phyloP scores from a whole-genome alignment of 2,888 invertebrate species.

The Hemaris fuciformis region DNA sequence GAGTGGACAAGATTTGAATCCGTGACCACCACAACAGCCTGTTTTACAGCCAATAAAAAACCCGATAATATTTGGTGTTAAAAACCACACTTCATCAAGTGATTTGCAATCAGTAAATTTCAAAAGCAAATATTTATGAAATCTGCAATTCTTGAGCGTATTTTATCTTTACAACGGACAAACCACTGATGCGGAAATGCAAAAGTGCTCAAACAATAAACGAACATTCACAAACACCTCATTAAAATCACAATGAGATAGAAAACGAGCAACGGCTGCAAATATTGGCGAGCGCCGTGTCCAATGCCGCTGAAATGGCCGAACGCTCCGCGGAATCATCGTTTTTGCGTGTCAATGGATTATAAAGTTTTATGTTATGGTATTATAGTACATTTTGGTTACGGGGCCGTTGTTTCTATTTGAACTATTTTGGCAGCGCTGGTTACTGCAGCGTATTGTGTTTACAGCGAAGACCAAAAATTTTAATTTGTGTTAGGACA shows the following conservation, averaged over 20 bases:
- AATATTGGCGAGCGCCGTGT: constrained; percentile 37
- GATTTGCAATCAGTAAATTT: no score
- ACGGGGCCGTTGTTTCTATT: background rate
- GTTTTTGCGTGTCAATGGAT: constrained; percentile 6
- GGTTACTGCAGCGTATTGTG: background rate
- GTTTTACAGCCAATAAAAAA: no score
- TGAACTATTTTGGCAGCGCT: background rate
- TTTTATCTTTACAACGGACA: background rate
- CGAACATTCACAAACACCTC: constrained; percentile 22
- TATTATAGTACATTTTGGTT: background rate
- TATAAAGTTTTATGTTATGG: constrained; percentile 5
- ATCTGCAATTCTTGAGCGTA: no score
- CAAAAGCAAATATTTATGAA: no score
- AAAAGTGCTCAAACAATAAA: background rate
- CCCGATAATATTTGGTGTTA: no score
- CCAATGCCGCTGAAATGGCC: background rate
- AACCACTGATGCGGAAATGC: background rate
- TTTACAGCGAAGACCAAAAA: background rate
- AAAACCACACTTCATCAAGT: no score
- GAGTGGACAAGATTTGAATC: no score
- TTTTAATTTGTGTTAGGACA: background rate
- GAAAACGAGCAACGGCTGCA: constrained; percentile 39
- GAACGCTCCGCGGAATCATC: background rate
- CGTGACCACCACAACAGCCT: no score
- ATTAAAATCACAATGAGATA: constrained; percentile 46